Conservation (phyloP, 2,888 invertebrate species). For the Aspidapion aeneum region DNA sequence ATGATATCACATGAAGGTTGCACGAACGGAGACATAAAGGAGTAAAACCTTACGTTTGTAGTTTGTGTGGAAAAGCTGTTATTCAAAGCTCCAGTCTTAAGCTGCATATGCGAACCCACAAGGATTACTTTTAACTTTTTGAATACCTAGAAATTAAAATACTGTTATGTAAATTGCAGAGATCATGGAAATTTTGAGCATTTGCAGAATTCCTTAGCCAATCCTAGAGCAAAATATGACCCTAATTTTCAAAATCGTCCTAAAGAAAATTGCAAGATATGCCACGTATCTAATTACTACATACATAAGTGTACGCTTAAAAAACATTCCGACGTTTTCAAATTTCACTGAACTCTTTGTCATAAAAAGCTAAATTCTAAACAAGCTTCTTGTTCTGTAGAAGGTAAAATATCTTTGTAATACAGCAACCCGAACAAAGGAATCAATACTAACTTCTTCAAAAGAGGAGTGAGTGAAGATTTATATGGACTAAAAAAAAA, state of each 20-base stretch:
- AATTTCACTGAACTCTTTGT: constrained; percentile 49
- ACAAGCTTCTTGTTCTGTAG: no score
- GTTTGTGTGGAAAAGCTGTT: constrained; percentile 40
- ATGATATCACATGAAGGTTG: constrained; percentile 50
- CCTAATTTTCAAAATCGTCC: constrained; percentile 23
- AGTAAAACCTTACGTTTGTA: constrained; percentile 53
- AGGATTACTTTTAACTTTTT: no score
- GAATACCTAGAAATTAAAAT: no score
- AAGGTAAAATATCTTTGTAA: no score
- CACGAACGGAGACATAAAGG: constrained; percentile 51
- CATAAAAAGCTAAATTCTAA: constrained; percentile 50
- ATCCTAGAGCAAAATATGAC: constrained; percentile 31
- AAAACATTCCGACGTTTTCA: constrained; percentile 44
- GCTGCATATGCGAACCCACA: constrained; percentile 44
- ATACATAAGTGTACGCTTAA: no score
- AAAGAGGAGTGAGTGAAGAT: no score
- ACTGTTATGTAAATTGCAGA: no score
- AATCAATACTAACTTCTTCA: no score
- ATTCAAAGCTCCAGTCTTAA: constrained; percentile 30
- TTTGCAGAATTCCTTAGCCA: constrained; percentile 31
- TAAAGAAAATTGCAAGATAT: not conserved
- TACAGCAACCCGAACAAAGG: no score
- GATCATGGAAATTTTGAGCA: no score
- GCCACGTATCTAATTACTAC: no score
- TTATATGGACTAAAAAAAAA: no score